A percentile compares a stretch with the other conserved stretches of the same genome.
These are phyloP conservation scores for Tenthredo scrophulariae DNA, from an alignment of 2,888 invertebrate genomes.

Conservation along the genomic window DNA sequence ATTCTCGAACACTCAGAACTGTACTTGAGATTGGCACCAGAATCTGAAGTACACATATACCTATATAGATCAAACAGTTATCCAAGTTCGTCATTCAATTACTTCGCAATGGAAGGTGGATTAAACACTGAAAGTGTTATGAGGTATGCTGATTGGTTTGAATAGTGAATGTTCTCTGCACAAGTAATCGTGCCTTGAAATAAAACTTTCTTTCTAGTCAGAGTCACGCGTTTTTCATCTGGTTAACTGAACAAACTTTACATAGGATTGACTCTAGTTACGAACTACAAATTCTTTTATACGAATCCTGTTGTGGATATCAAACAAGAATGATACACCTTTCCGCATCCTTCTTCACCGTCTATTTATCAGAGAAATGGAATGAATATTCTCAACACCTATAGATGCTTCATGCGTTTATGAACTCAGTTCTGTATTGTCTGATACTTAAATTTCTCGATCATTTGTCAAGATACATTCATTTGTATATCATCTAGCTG, in stretches of 20 bases:
- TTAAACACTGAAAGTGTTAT: slow-evolving; percentile 43
- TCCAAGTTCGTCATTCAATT: slow-evolving; percentile 42
- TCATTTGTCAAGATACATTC: background rate
- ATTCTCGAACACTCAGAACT: slow-evolving; percentile 3
- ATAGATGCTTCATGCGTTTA: background rate
- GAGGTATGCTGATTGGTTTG: slow-evolving; percentile 31
- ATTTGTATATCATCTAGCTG: background rate
- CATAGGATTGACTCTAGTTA: background rate
- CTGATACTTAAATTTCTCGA: background rate
- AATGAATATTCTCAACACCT: background rate
- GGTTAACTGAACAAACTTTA: background rate
- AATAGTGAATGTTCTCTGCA: background rate
- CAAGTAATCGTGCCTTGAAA: background rate
- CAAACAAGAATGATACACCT: background rate
- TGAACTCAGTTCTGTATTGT: background rate
- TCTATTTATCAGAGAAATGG: background rate
- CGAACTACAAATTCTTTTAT: background rate
- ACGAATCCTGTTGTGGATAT: background rate
- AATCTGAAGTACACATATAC: slow-evolving; percentile 5
- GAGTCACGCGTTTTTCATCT: background rate
- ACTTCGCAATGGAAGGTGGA: slow-evolving; percentile 15
- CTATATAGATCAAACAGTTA: slow-evolving; percentile 29
- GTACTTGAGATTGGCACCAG: slow-evolving; percentile 39
- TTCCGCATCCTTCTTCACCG: background rate
- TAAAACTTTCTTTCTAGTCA: background rate